phyloP scores from a whole-genome alignment of 2,797 vertebrate species.

The Lateolabrax maculatus region DNA sequence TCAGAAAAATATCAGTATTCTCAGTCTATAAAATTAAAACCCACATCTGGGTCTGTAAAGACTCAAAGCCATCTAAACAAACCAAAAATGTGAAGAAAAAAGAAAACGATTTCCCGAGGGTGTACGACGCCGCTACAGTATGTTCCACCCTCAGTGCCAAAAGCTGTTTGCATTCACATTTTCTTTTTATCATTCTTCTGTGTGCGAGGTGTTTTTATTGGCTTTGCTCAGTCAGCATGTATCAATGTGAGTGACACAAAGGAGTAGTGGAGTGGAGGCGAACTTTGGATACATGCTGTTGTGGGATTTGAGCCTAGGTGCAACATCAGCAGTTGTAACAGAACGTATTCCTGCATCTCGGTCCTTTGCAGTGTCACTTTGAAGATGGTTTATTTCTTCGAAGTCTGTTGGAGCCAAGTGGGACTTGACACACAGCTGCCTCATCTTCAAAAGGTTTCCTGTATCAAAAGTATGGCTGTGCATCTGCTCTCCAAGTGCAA shows the following conservation, averaged over 20 bases:
- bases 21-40: slow-evolving; percentile 35
- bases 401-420: slow-evolving; percentile 25
- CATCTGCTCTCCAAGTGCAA: background rate
- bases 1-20: slow-evolving; percentile 17
- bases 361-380: slow-evolving; percentile 18
- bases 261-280: slow-evolving; percentile 19
- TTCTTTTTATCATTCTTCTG: slow-evolving; percentile 40
- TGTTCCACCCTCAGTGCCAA: background rate
- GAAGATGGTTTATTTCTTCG: slow-evolving; percentile 24
- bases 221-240: slow-evolving; percentile 59
- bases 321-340: slow-evolving; percentile 47
- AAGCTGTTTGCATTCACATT: slow-evolving; percentile 32
- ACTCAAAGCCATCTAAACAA: slow-evolving; percentile 23
- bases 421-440: slow-evolving; percentile 16
- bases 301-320: slow-evolving; percentile 41
- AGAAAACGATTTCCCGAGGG: slow-evolving; percentile 26
- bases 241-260: slow-evolving; percentile 56
- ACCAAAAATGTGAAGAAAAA: slow-evolving; percentile 10
- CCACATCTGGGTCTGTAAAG: slow-evolving; percentile 38
- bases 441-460: slow-evolving; percentile 15
- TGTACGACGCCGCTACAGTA: background rate
- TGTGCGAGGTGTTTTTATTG: slow-evolving; percentile 18
- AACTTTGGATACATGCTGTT: slow-evolving; percentile 22
- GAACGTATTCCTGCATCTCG: background rate
- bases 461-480: background rate